Base-by-base conservation (phyloP, 2,888 invertebrate genomes). In the Pseudococcus jackbeardsleyi region DNA sequence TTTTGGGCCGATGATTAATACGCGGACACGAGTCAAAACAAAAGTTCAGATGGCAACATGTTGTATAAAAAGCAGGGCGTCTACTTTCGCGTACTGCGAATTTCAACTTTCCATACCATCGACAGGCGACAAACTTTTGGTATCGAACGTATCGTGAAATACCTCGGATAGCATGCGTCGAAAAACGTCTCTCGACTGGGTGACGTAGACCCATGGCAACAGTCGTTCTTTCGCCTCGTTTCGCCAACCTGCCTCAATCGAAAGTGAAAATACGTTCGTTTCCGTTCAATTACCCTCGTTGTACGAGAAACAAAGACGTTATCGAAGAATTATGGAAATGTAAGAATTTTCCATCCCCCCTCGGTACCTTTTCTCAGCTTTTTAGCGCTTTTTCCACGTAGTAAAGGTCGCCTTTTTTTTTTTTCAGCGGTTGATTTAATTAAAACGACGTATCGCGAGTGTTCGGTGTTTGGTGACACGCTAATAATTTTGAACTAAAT, bases 21-120 rank as follows among this genome's bases (percentile, higher is more conserved):
- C 59, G 59, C 59, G 59, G n/a, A 59, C 19, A 59, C 59, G 59
- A 59, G 59, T 59, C 59, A 59, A 59, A 59, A 59, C 59, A 59
- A 59, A 8, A 42, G 42, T n/a, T 79, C 17, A 42, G 79, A 79
- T 42, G n/a, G 79, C 79, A 79, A 79, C 79, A 79, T 26, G 79
- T 79, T 72, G 72, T n/a, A 59, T 4, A 59, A 42, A 79, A 79
- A 79, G 8, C 79, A 79, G 79, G 79, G 79, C 79, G 79, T 79
- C 15, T 26, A 79, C 79, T 79, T n/a, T 39, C 5, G n/a, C 46
- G 79, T 15, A 33, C 79, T 19, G 42, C 79, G 42, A 79, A 79
- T 42, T 17, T 42, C 3, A 72, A 72, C 68, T 72, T 72, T 72
- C 68, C 26, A 79, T 42, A 42, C n/a, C 79, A 42, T 79, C 79